Conservation (phyloP, 2,113 vertebrate species). For the Odontophorus gujanensis region DNA sequence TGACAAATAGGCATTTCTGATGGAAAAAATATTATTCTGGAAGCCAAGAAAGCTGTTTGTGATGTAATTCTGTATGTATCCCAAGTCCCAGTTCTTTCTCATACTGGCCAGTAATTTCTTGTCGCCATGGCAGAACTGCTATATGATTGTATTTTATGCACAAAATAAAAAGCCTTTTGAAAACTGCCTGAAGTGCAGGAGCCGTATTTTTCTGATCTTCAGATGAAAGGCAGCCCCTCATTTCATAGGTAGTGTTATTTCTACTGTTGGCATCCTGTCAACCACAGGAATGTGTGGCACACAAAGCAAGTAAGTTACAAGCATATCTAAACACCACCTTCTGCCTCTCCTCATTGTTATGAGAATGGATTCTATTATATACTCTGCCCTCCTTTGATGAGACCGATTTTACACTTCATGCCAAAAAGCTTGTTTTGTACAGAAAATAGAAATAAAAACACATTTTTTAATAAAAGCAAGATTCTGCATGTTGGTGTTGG, state of each 20-base stretch:
- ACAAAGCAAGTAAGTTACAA: conserved; percentile 43
- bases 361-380: conserved; percentile 47
- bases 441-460: conserved; percentile 49
- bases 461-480: conserved; percentile 53
- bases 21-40: background rate
- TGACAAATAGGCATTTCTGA: background rate
- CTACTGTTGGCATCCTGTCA: conserved; percentile 36
- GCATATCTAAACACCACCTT: conserved; percentile 60
- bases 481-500: conserved; percentile 33
- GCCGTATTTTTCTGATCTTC: conserved; percentile 41
- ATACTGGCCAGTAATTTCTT: background rate
- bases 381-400: conserved; percentile 38
- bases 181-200: background rate
- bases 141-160: background rate
- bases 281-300: conserved; percentile 56
- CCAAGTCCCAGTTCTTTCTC: background rate
- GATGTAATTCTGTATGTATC: background rate
- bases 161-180: background rate
- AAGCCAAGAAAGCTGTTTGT: background rate
- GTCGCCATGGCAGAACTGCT: background rate
- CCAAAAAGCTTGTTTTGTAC: conserved; percentile 41
- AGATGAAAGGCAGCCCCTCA: conserved; percentile 43
- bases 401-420: conserved; percentile 28
- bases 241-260: conserved; percentile 58
- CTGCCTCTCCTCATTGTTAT: conserved; percentile 52